Base-by-base conservation (phyloP, 2,888 invertebrate genomes). In the Drosophila paramelanica region DNA sequence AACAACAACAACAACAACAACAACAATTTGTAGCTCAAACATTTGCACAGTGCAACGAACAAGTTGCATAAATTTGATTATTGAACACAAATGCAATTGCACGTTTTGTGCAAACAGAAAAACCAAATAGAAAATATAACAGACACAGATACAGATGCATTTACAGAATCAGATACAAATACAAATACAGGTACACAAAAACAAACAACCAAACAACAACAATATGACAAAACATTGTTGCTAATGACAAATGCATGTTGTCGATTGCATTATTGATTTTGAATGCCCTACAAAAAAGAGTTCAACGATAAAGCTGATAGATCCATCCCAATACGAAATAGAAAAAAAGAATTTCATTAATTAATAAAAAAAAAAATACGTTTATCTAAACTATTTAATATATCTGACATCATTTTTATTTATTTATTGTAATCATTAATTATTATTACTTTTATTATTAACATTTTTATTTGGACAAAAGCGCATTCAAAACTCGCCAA, bases 211-310 rank as follows among this genome's bases (percentile, higher is more conserved):
- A 17, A 17, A 17, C 17, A 17, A 17, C 23, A 31, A 31, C 20
- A 25, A 45, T 31, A 55, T 39, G 39, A 66, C 53, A 57, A 53
- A 53, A 62, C 31, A 38, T 61, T 55, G 70, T 62, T 79, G 77
- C 87, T 84, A 84, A 84, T 84, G 87, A 88, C 73, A 86, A 79
- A 79, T 72, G 62, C 89, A 68, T 82, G 87, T 83, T 41, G 46
- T 20, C 52, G 53, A 55, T 69, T 52, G 50, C 42, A 17, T 17
- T 57, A 47, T 60, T 65, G 67, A 55, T 49, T 55, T 23, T 33
- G 11, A 53, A 50, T 75, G 33, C 69, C 8, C 61, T 68, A 25
- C 39, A 31, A 36, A 33, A 0, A 13, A 5, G 31, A 14, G 41
- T 11, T 20, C 7, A 27, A 4, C 10, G 27, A 36, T n/a, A 33